These are phyloP conservation scores for Calameuta filiformis DNA, from an alignment of 2,888 invertebrate genomes.

Conservation along the genomic window DNA sequence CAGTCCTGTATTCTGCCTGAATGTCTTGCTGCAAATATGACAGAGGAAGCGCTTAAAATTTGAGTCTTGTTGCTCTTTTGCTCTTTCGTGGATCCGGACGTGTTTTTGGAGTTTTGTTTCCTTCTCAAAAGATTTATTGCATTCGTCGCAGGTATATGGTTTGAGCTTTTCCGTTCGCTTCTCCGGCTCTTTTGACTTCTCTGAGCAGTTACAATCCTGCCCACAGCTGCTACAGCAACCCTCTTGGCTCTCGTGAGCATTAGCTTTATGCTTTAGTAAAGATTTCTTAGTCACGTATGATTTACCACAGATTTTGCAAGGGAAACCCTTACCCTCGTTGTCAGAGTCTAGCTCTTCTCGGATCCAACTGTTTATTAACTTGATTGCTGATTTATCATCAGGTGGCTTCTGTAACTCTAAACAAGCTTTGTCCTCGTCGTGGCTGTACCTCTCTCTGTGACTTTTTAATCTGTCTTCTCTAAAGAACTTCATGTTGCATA, in stretches of 20 bases:
- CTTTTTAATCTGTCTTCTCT: constrained; percentile 43
- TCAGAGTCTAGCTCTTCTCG: constrained; percentile 52
- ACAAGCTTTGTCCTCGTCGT: constrained; percentile 33
- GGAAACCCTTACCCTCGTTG: constrained; percentile 49
- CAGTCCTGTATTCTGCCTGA: constrained; percentile 56
- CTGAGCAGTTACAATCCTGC: constrained; percentile 31
- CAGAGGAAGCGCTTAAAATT: constrained; percentile 58
- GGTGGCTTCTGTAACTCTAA: constrained; percentile 39
- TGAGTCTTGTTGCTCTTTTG: constrained; percentile 47
- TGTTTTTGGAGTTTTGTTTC: constrained; percentile 51
- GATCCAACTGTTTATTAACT: constrained; percentile 55
- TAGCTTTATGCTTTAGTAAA: constrained; percentile 45
- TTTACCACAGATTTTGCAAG: constrained; percentile 50
- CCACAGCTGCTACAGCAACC: constrained; percentile 25
- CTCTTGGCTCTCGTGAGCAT: constrained; percentile 32
- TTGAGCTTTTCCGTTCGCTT: constrained; percentile 33
- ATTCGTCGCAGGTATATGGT: constrained; percentile 43
- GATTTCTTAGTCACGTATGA: constrained; percentile 54
- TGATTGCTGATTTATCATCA: constrained; percentile 49
- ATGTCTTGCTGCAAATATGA: constrained; percentile 59
- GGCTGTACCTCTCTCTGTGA: constrained; percentile 41
- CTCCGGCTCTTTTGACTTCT: constrained; percentile 21
- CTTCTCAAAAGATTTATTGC: constrained; percentile 50
- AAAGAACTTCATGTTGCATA: constrained; percentile 50
- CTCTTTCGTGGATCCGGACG: constrained; percentile 44